Evolutionary conservation across 2,113 vertebrate species (phyloP).

Genomic region (Orthonyx spaldingii): DNA sequence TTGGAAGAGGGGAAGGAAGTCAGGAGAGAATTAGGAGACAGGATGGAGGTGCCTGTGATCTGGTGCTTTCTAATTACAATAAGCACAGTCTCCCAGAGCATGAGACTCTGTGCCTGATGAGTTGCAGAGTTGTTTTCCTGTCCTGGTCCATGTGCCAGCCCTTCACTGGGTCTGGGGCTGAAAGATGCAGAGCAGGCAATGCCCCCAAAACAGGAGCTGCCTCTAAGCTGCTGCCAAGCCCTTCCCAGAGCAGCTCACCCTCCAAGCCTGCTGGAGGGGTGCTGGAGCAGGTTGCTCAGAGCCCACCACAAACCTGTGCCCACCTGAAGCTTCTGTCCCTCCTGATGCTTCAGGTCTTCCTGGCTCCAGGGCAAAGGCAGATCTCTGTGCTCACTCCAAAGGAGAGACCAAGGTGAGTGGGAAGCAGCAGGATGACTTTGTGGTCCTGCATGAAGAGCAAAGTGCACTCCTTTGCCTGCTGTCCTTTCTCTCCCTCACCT

Average conservation of each 20-base stretch:
- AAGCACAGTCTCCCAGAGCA: neutral
- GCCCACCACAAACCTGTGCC: neutral
- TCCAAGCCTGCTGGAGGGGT: neutral
- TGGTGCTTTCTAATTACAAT: neutral
- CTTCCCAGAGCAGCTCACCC: neutral
- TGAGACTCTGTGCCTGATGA: neutral
- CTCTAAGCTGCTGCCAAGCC: neutral
- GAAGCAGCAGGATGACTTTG: neutral
- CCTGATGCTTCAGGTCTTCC: neutral
- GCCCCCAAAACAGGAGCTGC: neutral
- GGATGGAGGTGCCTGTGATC: neutral
- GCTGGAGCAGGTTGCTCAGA: neutral
- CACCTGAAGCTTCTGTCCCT: neutral
- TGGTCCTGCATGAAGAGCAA: neutral
- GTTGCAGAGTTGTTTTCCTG: neutral
- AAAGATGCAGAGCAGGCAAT: neutral
- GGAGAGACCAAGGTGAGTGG: neutral
- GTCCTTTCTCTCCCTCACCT: neutral
- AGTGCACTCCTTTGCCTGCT: accelerated
- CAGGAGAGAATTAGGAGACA: neutral
- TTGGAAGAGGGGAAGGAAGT: neutral
- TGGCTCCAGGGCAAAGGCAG: neutral
- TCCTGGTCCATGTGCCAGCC: neutral
- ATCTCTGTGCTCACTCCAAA: neutral
- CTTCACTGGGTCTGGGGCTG: neutral